These are phyloP conservation scores for Cryptotermes secundus DNA, from an alignment of 1,140 invertebrate species.

Conservation along the genomic window DNA sequence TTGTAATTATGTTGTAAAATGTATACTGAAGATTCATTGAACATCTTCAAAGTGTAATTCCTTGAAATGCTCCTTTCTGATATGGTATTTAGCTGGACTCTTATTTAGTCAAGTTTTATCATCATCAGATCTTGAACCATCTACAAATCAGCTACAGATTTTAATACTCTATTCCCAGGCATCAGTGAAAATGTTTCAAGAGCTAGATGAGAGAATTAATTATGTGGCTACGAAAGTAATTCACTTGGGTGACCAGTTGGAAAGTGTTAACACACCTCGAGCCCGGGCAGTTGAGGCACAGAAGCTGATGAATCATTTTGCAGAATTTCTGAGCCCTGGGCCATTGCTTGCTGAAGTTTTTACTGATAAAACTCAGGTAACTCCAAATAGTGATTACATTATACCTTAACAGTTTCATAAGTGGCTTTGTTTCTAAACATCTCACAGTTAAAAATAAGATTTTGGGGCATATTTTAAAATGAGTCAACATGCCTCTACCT, in stretches of 20 bases:
- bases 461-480: too few species aligned
- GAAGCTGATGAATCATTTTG: constrained; percentile 89
- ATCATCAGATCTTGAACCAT: too few species aligned
- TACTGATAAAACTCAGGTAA: constrained; percentile 79
- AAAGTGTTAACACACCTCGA: constrained; percentile 93
- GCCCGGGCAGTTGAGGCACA: constrained; percentile 92
- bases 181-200: constrained; percentile 85
- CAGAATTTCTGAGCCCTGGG: constrained; percentile 87
- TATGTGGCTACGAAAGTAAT: constrained; percentile 96
- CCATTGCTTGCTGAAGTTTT: constrained; percentile 84
- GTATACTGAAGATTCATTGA: too few species aligned
- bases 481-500: too few species aligned
- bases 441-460: too few species aligned
- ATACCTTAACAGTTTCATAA: too few species aligned
- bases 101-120: background rate
- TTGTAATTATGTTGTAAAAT: too few species aligned
- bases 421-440: too few species aligned
- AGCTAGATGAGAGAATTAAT: constrained; percentile 94
- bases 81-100: background rate
- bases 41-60: background rate
- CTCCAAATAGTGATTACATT: background rate
- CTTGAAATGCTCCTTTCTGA: background rate
- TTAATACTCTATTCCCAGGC: constrained; percentile 53
- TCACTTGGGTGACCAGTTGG: constrained; percentile 95
- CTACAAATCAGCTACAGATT: background rate